Evolutionary conservation across 2,797 vertebrate species (phyloP).

Genomic region (Mallotus villosus): DNA sequence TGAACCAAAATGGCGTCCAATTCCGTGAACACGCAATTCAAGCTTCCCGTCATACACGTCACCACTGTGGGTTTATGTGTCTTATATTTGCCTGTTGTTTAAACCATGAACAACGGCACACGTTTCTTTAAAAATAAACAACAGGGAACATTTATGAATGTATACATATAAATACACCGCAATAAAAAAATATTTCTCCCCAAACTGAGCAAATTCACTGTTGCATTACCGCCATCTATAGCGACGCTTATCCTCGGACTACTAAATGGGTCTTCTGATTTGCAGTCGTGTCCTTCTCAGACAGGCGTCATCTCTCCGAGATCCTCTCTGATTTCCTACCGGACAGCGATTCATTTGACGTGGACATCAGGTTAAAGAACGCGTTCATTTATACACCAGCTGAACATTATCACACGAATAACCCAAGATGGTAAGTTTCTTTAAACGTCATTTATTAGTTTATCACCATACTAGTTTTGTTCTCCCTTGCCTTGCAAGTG

Average conservation of each 20-base stretch:
- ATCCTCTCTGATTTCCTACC: conserved; percentile 41
- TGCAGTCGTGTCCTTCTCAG: conserved; percentile 81
- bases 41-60: conserved; percentile 65
- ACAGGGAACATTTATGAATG: rapidly evolving
- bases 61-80: neutral
- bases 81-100: conserved; percentile 40
- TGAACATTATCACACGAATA: conserved; percentile 23
- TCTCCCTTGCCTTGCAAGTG: too few relatives aligned
- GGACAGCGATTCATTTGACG: conserved; percentile 37
- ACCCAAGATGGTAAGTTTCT: conserved; percentile 67
- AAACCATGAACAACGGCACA: neutral
- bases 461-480: neutral
- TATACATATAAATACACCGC: rapidly evolving
- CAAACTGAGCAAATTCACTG: neutral
- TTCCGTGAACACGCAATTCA: conserved; percentile 19
- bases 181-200: neutral
- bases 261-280: conserved; percentile 58
- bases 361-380: conserved; percentile 43
- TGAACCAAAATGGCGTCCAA: conserved; percentile 71
- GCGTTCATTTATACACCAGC: conserved; percentile 18
- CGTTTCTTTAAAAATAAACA: rapidly evolving
- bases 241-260: conserved; percentile 56
- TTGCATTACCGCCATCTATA: neutral
- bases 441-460: neutral
- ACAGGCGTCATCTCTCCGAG: conserved; percentile 65